Percentiles rank a stretch among this genome's conserved stretches.
Conservation (phyloP, 2,888 invertebrate genomes). For the Plebejus argus region DNA sequence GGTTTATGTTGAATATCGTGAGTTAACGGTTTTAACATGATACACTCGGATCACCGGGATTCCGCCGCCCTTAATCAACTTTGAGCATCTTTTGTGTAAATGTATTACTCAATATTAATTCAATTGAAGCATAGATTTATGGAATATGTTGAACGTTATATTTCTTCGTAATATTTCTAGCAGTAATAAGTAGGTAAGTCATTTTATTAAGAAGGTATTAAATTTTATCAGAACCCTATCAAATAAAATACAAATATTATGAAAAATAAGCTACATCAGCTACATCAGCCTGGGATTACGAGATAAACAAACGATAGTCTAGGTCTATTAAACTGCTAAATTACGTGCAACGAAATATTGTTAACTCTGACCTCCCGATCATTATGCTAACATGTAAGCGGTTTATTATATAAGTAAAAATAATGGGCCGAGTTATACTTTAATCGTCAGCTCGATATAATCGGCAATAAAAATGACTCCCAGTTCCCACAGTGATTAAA, state of each 20-base stretch:
- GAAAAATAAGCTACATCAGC: background rate
- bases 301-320: background rate
- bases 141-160: background rate
- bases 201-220: too few species aligned
- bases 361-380: background rate
- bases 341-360: background rate
- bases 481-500: constrained; percentile 74
- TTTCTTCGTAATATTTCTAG: too few species aligned
- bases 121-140: background rate
- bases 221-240: too few species aligned
- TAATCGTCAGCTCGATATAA: constrained; percentile 31
- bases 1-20: background rate
- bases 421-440: background rate
- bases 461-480: constrained; percentile 57
- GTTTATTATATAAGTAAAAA: constrained; percentile 13
- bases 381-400: constrained; percentile 1
- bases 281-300: background rate
- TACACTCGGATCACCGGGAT: background rate
- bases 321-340: background rate
- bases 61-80: background rate
- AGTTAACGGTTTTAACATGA: constrained; percentile 20
- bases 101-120: too few species aligned
- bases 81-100: background rate
- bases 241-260: background rate
- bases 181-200: too few species aligned